Evolutionary conservation across 2,797 vertebrate genomes (phyloP), one percentile per base, ranked within the genome.

Genomic region (Chaetodon trifasciatus): DNA sequence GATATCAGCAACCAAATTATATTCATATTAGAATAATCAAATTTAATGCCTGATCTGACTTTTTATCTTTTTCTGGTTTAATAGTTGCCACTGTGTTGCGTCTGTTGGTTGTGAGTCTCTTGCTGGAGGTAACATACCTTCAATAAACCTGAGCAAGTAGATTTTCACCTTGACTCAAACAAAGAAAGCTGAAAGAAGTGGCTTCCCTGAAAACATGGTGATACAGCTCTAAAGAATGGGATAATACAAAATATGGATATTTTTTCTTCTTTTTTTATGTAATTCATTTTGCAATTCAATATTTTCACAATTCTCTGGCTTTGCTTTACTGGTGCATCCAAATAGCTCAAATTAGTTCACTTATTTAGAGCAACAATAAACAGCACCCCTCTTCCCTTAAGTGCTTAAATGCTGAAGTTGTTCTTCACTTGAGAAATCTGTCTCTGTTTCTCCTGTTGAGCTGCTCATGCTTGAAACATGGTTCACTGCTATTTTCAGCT

Each of bases 401-500:
- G 46, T 32, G 23, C 42, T 1, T 39, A 65, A 58, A 69, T 72
- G 53, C 47, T 46, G 17, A 64, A 49, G 44, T 72, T 68, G 50
- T 39, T 55, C 58, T 46, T 61, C n/a, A 50, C 52, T 68, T 60
- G 58, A 72, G 12, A 37, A 19, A 62, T 71, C 11, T 58, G 23
- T 72, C 8, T 65, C 64, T n/a, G 64, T 76, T 65, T 6, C 61
- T 53, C 74, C 39, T n/a, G 0, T 60, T 79, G 76, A 83, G 84
- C 68, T n/a, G 46, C 39, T 55, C 61, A 37, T 70, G 66, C 79
- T 75, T 60, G 42, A 80, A 83, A 70, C 69, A 10, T 4, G 62
- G 71, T 19, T 1, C 9, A 7, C 19, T 57, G 55, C 77, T 88
- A 82, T 89, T 85, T 90, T 39, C 24, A 42, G 67, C 52, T 62